Evolutionary conservation across 2,113 vertebrate species (phyloP), one percentile per base, ranked within the genome.

Genomic region (Phaethon lepturus): DNA sequence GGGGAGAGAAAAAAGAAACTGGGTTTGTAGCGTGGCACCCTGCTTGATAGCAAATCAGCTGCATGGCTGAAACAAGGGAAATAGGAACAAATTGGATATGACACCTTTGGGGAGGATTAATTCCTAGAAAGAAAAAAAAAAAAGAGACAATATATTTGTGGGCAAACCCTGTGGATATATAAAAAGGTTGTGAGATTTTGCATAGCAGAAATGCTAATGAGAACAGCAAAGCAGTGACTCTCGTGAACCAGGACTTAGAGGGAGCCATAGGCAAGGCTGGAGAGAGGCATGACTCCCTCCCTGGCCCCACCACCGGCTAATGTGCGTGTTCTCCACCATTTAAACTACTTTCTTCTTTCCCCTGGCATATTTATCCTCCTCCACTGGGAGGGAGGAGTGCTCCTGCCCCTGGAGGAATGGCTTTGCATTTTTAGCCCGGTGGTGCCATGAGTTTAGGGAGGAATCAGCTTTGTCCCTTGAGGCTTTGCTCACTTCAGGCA

Each of bases 91-190:
- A 62, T 68, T 18, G 88, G 71, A 35, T 50, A 58, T 10, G 24
- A 50, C 47, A 53, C 8, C 49, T 88, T 31, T 64, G 74, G 29
- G 62, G 53, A 90, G 9, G 50, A 82, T 79, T 92, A 79, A 83
- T 74, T 77, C 35, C 7, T 17, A 26, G 1, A 1, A 1, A 12
- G 26, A 35, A 66, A 59, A 28, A 3, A 13, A 13, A 25, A 35
- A 31, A 59, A 63, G 26, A 8, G 6, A 47, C 17, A 44, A 47
- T 50, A 22, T 35, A 38, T 87, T 82, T 87, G 19, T 23, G 53
- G 47, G 26, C 25, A 63, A 71, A 66, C 11, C 20, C 29, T 28
- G 25, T 33, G 42, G 42, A 76, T 33, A 44, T 62, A 20, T 38
- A 76, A 80, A 87, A 56, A 72, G 10, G 4, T 29, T 72, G 33